These are phyloP conservation scores for Neocloeon triangulifer DNA, from an alignment of 1,140 invertebrate species.

Conservation along the genomic window DNA sequence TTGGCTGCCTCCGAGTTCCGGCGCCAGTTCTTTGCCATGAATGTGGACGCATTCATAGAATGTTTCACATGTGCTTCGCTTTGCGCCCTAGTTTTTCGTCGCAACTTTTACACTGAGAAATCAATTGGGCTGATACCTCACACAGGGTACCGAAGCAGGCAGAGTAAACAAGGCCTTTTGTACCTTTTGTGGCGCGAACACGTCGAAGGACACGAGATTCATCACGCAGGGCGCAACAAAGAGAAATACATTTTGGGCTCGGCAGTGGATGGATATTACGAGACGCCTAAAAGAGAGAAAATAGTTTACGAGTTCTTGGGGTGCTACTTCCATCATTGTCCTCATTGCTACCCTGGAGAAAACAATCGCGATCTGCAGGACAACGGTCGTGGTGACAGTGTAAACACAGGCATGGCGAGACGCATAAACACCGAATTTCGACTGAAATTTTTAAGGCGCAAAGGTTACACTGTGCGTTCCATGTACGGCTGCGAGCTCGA, in stretches of 20 bases:
- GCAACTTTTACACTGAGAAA: neutral
- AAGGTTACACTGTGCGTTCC: neutral
- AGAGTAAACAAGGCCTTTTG: neutral
- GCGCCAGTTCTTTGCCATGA: neutral
- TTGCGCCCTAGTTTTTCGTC: neutral
- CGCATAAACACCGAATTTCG: conserved; percentile 1
- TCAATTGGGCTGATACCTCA: neutral
- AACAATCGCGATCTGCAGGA: conserved; percentile 3
- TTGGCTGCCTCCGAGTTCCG: neutral
- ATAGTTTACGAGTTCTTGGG: conserved; percentile 10
- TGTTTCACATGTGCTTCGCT: neutral
- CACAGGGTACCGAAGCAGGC: neutral
- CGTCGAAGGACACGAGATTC: too few relatives aligned
- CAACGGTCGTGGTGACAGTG: neutral
- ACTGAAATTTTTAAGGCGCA: neutral
- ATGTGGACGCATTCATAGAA: neutral
- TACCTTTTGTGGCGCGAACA: conserved; percentile 5
- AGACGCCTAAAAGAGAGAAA: too few relatives aligned
- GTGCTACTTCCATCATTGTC: conserved; percentile 10
- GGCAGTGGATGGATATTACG: too few relatives aligned
- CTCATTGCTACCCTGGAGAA: neutral
- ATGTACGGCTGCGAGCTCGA: neutral
- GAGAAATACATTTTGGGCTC: too few relatives aligned
- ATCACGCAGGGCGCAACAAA: too few relatives aligned
- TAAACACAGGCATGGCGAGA: too few relatives aligned